Percentiles rank a stretch among this genome's conserved stretches.
Conservation (phyloP, 2,797 vertebrate genomes). For the Pogoniulus pusillus region DNA sequence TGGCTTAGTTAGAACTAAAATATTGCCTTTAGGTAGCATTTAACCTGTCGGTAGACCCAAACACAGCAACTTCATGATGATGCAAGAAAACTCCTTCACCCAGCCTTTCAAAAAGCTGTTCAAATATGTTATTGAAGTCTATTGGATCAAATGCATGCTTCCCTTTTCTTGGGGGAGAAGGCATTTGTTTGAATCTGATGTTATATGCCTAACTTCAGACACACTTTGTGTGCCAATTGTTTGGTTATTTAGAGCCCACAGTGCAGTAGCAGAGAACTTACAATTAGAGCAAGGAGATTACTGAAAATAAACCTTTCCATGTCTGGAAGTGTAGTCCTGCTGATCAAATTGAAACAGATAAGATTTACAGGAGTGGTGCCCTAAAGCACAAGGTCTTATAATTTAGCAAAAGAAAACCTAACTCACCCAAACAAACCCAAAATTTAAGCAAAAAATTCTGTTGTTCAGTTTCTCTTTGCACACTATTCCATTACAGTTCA, state of each 20-base stretch:
- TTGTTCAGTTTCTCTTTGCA: too few relatives aligned
- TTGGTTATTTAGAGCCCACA: constrained; percentile 25
- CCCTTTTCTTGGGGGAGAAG: neutral
- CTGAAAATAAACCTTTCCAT: constrained; percentile 14
- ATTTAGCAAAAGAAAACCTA: neutral
- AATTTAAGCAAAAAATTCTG: too few relatives aligned
- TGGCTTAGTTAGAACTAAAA: neutral
- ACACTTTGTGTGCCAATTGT: constrained; percentile 13
- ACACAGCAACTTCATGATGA: neutral
- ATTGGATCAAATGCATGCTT: neutral
- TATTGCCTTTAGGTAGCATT: neutral
- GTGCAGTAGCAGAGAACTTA: constrained; percentile 6
- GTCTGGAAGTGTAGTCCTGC: neutral
- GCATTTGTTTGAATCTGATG: neutral
- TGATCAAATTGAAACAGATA: constrained; percentile 30
- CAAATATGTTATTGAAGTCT: neutral
- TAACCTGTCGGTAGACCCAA: neutral
- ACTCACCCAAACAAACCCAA: neutral
- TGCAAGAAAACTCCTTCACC: neutral
- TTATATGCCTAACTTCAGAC: neutral
- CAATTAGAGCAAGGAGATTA: constrained; percentile 38
- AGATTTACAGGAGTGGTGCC: neutral
- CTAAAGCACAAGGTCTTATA: neutral
- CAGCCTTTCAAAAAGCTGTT: neutral
- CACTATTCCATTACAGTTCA: neutral